Evolutionary conservation across 2,888 invertebrate species (phyloP).

Genomic region (Thymelicus lineola): DNA sequence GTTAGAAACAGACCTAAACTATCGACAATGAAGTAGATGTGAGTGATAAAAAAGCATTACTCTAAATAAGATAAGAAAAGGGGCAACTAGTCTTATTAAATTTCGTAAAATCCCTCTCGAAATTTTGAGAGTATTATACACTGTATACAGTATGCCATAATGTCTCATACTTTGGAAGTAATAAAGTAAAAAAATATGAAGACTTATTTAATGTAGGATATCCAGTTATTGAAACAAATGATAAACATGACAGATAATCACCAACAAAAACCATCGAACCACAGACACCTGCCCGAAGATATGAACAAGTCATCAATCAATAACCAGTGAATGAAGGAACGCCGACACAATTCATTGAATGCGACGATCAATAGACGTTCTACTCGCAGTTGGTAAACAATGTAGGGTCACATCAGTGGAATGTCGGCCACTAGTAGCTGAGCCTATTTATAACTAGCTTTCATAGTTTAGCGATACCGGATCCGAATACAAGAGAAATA

Average conservation of each 20-base stretch:
- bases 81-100: too few species aligned
- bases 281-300: constrained; percentile 31
- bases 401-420: constrained; percentile 46
- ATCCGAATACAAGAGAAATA: constrained; percentile 19
- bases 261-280: constrained; percentile 9
- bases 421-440: constrained; percentile 37
- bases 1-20: too few species aligned
- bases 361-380: constrained; percentile 50
- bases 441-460: constrained; percentile 28
- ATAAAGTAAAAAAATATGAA: too few species aligned
- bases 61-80: too few species aligned
- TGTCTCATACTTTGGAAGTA: too few species aligned
- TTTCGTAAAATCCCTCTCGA: too few species aligned
- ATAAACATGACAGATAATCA: constrained; percentile 25
- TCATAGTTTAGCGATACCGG: constrained; percentile 18
- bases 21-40: too few species aligned
- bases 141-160: too few species aligned
- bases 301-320: constrained; percentile 52
- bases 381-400: constrained; percentile 43
- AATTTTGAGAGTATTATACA: too few species aligned
- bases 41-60: too few species aligned
- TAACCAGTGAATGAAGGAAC: constrained; percentile 56
- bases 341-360: constrained; percentile 55
- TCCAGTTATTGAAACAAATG: constrained; percentile 42
- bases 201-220: background rate